Percentiles rank a stretch among this genome's conserved stretches.
phyloP scores from a whole-genome alignment of 2,888 invertebrate genomes.

The Aquatica leii region DNA sequence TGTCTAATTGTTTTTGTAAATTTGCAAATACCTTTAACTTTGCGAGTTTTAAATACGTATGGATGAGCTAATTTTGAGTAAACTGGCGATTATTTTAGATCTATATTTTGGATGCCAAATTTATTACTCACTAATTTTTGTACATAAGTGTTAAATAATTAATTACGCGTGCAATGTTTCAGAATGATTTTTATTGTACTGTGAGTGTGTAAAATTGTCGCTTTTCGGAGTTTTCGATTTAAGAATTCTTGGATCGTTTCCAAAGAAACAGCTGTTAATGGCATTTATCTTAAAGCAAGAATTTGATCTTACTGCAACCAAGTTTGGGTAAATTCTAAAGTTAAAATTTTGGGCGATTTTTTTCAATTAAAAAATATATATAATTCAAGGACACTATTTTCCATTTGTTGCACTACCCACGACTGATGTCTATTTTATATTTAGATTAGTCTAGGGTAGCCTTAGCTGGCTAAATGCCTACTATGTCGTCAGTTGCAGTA shows the following conservation, averaged over 20 bases:
- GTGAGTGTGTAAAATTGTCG: too few relatives aligned
- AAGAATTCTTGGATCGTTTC: conserved; percentile 22
- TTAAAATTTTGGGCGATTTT: not conserved
- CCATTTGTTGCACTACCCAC: conserved; percentile 25
- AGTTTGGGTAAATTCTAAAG: conserved; percentile 39
- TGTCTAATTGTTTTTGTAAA: not conserved
- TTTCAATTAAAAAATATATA: not conserved
- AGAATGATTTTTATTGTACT: not conserved
- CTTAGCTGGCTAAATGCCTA: conserved; percentile 56
- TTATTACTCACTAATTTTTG: conserved; percentile 4
- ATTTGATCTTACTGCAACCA: conserved; percentile 43
- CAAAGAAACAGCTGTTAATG: conserved; percentile 52
- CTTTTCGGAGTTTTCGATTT: too few relatives aligned
- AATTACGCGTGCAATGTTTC: too few relatives aligned
- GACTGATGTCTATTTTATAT: conserved; percentile 51
- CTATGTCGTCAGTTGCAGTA: conserved; percentile 57
- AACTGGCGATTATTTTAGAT: conserved; percentile 19
- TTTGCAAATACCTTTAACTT: not conserved
- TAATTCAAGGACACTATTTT: conserved; percentile 12
- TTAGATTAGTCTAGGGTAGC: conserved; percentile 57
- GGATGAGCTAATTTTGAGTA: conserved; percentile 18
- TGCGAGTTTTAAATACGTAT: conserved; percentile 21
- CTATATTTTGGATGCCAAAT: conserved; percentile 20
- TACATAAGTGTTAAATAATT: too few relatives aligned
- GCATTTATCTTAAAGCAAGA: conserved; percentile 45